These are phyloP conservation scores for Druceiella hillmani DNA, from an alignment of 2,888 invertebrate genomes.

Conservation along the genomic window DNA sequence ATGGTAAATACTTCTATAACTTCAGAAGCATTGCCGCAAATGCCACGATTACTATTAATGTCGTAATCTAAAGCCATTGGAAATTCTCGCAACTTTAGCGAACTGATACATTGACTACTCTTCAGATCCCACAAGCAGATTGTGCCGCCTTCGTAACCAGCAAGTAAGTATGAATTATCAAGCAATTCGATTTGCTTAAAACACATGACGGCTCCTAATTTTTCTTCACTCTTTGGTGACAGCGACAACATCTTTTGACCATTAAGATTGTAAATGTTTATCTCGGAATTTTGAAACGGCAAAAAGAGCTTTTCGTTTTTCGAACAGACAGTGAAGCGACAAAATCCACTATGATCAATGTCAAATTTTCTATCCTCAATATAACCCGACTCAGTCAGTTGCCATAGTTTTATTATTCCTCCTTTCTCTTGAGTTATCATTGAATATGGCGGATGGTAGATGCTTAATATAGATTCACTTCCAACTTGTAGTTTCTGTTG, in stretches of 20 bases:
- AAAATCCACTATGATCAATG: conserved; percentile 65
- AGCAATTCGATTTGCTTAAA: conserved; percentile 49
- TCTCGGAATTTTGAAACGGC: conserved; percentile 55
- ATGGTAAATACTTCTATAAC: conserved; percentile 57
- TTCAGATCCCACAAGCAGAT: conserved; percentile 66
- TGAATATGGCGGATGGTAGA: conserved; percentile 54
- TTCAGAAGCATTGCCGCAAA: conserved; percentile 61
- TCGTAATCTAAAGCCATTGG: conserved; percentile 71
- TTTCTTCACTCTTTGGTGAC: conserved; percentile 34
- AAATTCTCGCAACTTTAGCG: conserved; percentile 55
- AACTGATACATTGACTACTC: conserved; percentile 52
- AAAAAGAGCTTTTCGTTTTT: conserved; percentile 60
- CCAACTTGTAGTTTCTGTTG: conserved; percentile 61
- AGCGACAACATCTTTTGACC: conserved; percentile 41
- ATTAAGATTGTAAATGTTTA: conserved; percentile 47
- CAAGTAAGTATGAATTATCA: conserved; percentile 53
- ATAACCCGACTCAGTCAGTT: conserved; percentile 55
- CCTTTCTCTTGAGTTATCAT: conserved; percentile 72
- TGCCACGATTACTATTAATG: conserved; percentile 56
- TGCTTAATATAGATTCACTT: conserved; percentile 56
- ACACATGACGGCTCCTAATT: conserved; percentile 62
- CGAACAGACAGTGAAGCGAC: conserved; percentile 58
- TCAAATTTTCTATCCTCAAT: conserved; percentile 50
- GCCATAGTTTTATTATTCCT: conserved; percentile 63
- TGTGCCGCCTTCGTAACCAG: conserved; percentile 70